phyloP scores from a whole-genome alignment of 1,140 invertebrate genomes.

The Mercenaria mercenaria region DNA sequence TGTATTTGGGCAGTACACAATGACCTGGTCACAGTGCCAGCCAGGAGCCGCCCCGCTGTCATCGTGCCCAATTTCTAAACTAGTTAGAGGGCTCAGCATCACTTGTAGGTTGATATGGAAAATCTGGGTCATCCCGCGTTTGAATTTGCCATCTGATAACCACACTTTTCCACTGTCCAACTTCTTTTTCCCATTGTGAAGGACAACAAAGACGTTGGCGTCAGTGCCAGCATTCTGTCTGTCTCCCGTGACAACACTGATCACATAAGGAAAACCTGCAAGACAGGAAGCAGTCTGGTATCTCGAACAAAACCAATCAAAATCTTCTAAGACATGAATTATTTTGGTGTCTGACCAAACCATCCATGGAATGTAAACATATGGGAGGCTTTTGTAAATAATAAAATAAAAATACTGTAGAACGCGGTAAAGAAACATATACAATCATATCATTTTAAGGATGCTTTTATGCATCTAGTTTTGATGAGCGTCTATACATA shows the following conservation, averaged over 20 bases:
- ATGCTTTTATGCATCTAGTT: too few relatives aligned
- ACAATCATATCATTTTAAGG: too few relatives aligned
- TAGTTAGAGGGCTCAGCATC: constrained; percentile 83
- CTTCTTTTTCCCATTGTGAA: constrained; percentile 82
- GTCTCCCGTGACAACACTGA: constrained; percentile 85
- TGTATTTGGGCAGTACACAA: constrained; percentile 82
- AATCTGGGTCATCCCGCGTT: constrained; percentile 82
- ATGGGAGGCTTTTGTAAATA: too few relatives aligned
- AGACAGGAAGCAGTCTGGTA: too few relatives aligned
- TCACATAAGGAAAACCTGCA: constrained; percentile 84
- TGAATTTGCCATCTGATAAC: constrained; percentile 84
- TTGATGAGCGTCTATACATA: too few relatives aligned
- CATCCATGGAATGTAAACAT: too few relatives aligned
- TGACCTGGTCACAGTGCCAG: constrained; percentile 84
- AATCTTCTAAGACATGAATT: too few relatives aligned
- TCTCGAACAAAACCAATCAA: too few relatives aligned
- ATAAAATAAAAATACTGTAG: too few relatives aligned
- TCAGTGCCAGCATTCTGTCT: constrained; percentile 83
- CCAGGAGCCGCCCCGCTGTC: constrained; percentile 82
- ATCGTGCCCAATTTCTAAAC: constrained; percentile 85
- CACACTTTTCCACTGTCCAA: constrained; percentile 85
- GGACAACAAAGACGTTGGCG: constrained; percentile 83
- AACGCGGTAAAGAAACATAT: too few relatives aligned
- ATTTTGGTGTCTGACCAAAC: too few relatives aligned
- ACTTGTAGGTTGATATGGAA: constrained; percentile 83